Evolutionary conservation across 2,888 invertebrate genomes (phyloP), one percentile per base, ranked within the genome.

Genomic region (Drosophila siamana): DNA sequence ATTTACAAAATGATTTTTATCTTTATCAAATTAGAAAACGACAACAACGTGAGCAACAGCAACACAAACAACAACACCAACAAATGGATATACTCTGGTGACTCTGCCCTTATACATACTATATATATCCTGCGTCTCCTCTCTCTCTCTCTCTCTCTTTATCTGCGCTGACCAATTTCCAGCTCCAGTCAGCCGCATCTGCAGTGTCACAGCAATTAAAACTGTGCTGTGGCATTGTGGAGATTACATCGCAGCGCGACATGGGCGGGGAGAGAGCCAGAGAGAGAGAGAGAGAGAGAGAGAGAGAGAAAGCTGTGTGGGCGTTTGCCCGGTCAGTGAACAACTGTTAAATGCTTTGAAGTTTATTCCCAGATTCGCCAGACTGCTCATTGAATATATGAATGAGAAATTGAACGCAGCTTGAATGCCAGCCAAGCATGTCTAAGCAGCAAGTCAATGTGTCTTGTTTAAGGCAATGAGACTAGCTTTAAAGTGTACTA

Each of bases 1-100:
- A 79, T 83, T 86, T 80, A 77, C 70, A 81, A 85, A 85, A 84
- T 85, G 84, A 85, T 85, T 85, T 85, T 84, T 84, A 85, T 87
- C 84, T 81, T 80, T 81, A 86, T 86, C 81, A 85, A 85, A 85
- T 85, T 86, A 86, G 81, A 86, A 83, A 79, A 82, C 75, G 78
- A 83, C 83, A 86, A 77, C 74, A 73, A 59, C 63, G 54, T 71
- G 51, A 59, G 46, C 56, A 55, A 52, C 50, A 65, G 9, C 47
- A 22, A 16, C 16, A 26, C 1, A 15, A 43, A 24, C n/a, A n/a
- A n/a, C n/a, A n/a, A n/a, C n/a, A n/a, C n/a, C n/a, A n/a, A n/a
- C n/a, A n/a, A n/a, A n/a, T n/a, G n/a, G n/a, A n/a, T 19, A 1
- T 19, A 19, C 19, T 19, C 19, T 19, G n/a, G n/a, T n/a, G n/a